Evolutionary conservation across 2,888 invertebrate species (phyloP), one percentile per base, ranked within the genome.

Genomic region (Nymphalis polychloros): DNA sequence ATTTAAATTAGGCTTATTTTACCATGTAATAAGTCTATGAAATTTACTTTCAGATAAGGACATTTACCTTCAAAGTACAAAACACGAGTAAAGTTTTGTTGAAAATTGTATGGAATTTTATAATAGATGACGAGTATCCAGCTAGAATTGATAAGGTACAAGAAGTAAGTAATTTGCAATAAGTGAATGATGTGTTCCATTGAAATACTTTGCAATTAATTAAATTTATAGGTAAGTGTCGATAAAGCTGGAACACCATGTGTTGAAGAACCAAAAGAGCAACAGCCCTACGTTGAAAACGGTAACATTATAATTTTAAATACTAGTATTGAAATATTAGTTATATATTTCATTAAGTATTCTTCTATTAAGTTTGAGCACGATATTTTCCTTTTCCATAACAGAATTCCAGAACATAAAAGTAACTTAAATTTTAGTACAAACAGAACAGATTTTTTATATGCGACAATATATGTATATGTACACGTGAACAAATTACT

Each of bases 111-210:
- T 92, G 91, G 91, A 82, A 71, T 71, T 91, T 92, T 76, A 76
- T 81, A 64, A 84, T 92, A 49, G 91, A 91, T 48, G 90, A 91
- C 48, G 88, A 87, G 70, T 91, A 86, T 75, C 92, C 92, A 1
- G 75, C 81, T 31, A 84, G 88, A 75, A 84, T 86, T 63, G 89
- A 89, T 72, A 88, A 86, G 77, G 63, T 77, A 20, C 63, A 75
- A 72, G 73, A 78, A 72, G 76, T 78, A 67, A 75, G 69, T 69
- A 48, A 48, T 35, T 3, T n/a, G 1, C 19, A n/a, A 23, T 50
- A 10, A 46, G 20, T 59, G 41, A 68, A 20, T 19, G 20, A 50
- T 20, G 10, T 50, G 10, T 50, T 0, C 19, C 10, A 8, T 20
- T n/a, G n/a, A 20, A 10, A 1, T 20, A 19, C 19, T 1, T 20